A percentile compares a stretch with the other conserved stretches of the same genome.
Conservation (phyloP, 2,888 invertebrate species). For the Trichopoda pennipes region DNA sequence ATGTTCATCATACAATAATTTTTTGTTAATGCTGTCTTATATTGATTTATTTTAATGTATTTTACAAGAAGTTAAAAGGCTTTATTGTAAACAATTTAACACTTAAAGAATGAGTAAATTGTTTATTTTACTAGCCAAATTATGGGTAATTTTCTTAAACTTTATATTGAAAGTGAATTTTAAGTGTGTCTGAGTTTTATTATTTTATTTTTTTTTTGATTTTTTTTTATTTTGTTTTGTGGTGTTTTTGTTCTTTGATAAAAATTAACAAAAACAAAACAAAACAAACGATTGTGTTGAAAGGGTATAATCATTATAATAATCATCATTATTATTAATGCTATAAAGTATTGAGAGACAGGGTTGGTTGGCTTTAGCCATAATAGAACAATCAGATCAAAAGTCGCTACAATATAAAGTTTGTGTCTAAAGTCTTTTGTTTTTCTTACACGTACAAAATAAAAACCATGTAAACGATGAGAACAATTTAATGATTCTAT, state of each 20-base stretch:
- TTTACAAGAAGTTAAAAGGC: constrained; percentile 68
- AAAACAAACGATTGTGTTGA: constrained; percentile 66
- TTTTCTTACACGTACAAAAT: constrained; percentile 12
- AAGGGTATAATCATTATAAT: constrained; percentile 62
- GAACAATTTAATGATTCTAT: constrained; percentile 47
- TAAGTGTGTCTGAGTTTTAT: constrained; percentile 19
- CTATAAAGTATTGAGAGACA: constrained; percentile 10
- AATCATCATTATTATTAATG: constrained; percentile 42
- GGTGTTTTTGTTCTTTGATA: not conserved
- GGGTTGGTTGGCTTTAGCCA: not conserved
- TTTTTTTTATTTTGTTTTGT: too few relatives aligned
- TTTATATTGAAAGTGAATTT: constrained; percentile 68
- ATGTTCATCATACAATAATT: not conserved
- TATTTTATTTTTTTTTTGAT: not conserved
- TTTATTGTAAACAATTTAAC: constrained; percentile 68
- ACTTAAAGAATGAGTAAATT: constrained; percentile 67
- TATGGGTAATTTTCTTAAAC: constrained; percentile 65
- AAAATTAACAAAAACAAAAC: constrained; percentile 72
- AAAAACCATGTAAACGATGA: constrained; percentile 14
- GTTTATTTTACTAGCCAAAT: constrained; percentile 67
- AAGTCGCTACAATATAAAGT: constrained; percentile 28
- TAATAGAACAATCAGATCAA: constrained; percentile 47
- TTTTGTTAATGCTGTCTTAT: constrained; percentile 18
- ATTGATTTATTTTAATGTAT: constrained; percentile 59
- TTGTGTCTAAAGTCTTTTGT: constrained; percentile 46